Evolutionary conservation across 2,888 invertebrate genomes (phyloP).

Genomic region (Conistra vaccinii): DNA sequence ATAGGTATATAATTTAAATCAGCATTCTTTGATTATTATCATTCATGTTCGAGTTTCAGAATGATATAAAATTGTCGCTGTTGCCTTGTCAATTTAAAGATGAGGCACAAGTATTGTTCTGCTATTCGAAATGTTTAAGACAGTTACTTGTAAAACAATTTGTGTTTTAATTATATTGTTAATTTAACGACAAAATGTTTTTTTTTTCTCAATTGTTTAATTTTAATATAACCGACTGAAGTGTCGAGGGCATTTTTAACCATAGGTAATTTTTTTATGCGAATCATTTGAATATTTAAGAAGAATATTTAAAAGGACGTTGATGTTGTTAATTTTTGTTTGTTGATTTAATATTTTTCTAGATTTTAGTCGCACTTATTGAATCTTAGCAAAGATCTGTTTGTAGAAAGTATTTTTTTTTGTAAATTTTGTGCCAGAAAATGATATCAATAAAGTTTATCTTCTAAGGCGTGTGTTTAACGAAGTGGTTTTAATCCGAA

Average conservation of each 20-base stretch:
- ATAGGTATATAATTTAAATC: conserved; percentile 7
- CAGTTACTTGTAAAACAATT: conserved; percentile 35
- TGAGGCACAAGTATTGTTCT: conserved; percentile 17
- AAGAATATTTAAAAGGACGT: conserved; percentile 51
- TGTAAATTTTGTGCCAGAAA: conserved; percentile 71
- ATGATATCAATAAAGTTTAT: conserved; percentile 49
- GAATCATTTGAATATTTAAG: conserved; percentile 51
- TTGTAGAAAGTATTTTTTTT: conserved; percentile 64
- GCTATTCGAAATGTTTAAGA: conserved; percentile 50
- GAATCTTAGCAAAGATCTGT: conserved; percentile 81
- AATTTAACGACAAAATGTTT: conserved; percentile 29
- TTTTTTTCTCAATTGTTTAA: conserved; percentile 45
- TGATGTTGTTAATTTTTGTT: conserved; percentile 62
- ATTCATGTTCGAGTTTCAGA: background rate
- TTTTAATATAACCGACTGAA: conserved; percentile 50
- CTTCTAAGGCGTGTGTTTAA: conserved; percentile 44
- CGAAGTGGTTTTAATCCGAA: conserved; percentile 13
- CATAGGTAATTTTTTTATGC: conserved; percentile 46
- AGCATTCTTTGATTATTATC: background rate
- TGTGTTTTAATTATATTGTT: conserved; percentile 35
- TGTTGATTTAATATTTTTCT: conserved; percentile 63
- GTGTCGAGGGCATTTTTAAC: conserved; percentile 59
- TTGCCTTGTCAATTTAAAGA: conserved; percentile 14
- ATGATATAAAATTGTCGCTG: conserved; percentile 20
- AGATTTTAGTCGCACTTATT: conserved; percentile 75